Evolutionary conservation across 2,888 invertebrate genomes (phyloP), one percentile per base, ranked within the genome.

Genomic region (Spilarctia lutea): DNA sequence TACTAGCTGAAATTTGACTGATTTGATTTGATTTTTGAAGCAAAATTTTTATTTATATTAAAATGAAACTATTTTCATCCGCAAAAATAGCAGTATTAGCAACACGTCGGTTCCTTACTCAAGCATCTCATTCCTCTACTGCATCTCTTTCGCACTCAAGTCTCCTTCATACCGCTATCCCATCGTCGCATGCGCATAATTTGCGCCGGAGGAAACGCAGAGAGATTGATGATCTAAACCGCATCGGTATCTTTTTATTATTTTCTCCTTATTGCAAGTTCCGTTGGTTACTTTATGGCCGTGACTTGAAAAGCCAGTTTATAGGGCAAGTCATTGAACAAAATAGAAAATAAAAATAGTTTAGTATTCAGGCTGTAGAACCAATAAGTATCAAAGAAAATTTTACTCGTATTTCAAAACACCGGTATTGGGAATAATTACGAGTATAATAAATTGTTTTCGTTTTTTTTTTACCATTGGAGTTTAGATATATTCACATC

Each of bases 191-290:
- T 88, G 79, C 84, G 85, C 86, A 88, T 90, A 90, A 91, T 90
- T 91, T 89, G 91, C 91, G 86, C 85, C 91, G 89, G 91, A 93
- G 94, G 94, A 94, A 93, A 91, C 91, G 89, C 80, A 83, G 87
- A 90, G 87, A 91, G 93, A 93, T 93, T 93, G 93, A 94, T 93
- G 94, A 93, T 92, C 91, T 92, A 92, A 92, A 90, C 81, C 78
- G 87, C 85, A 89, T 90, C 89, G 89, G 88, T 87, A 82, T 79
- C 79, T 79, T 77, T 85, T 83, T 82, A 76, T 79, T 85, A 78
- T 81, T 87, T 86, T 79, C 79, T 78, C 73, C 77, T 79, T 84
- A 79, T 79, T 84, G 75, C 72, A 73, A 81, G 85, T 86, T 85
- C 86, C 85, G 85, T 85, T 85, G 81, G 83, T 76, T 84, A 85